phyloP scores from a whole-genome alignment of 2,113 vertebrate species.

The Nipponia nippon region DNA sequence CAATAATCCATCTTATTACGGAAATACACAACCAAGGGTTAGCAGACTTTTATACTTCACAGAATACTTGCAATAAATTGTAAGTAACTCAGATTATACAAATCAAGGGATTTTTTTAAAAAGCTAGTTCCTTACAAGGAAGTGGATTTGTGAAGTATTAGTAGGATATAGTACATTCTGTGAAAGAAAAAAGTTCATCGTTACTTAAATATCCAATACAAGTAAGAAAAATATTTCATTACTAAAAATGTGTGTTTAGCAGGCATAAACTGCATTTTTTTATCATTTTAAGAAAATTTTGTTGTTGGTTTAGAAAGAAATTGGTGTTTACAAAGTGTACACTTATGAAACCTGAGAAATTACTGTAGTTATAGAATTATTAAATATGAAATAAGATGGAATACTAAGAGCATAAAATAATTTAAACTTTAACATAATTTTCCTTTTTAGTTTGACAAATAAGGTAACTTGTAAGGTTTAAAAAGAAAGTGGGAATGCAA shows the following conservation, averaged over 20 bases:
- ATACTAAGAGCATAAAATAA: constrained; percentile 78
- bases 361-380: constrained; percentile 74
- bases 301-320: constrained; percentile 78
- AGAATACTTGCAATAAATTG: constrained; percentile 70
- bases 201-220: constrained; percentile 71
- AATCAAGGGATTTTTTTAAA: constrained; percentile 46
- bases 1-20: constrained; percentile 72
- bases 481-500: constrained; percentile 88
- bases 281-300: constrained; percentile 70
- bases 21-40: constrained; percentile 64
- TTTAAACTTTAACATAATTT: constrained; percentile 79
- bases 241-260: constrained; percentile 74
- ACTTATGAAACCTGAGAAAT: constrained; percentile 73
- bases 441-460: constrained; percentile 79
- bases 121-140: constrained; percentile 65
- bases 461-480: constrained; percentile 83
- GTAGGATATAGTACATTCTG: constrained; percentile 72
- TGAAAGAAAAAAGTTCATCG: constrained; percentile 67
- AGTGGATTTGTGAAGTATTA: constrained; percentile 80
- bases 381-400: constrained; percentile 78
- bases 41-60: constrained; percentile 62
- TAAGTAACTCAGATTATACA: constrained; percentile 67
- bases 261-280: constrained; percentile 76
- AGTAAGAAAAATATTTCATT: constrained; percentile 71
- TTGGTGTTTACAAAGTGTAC: constrained; percentile 79